A percentile compares a stretch with the other conserved stretches of the same genome.
phyloP scores from a whole-genome alignment of 2,888 invertebrate species.

The Lithophane ornitopus region DNA sequence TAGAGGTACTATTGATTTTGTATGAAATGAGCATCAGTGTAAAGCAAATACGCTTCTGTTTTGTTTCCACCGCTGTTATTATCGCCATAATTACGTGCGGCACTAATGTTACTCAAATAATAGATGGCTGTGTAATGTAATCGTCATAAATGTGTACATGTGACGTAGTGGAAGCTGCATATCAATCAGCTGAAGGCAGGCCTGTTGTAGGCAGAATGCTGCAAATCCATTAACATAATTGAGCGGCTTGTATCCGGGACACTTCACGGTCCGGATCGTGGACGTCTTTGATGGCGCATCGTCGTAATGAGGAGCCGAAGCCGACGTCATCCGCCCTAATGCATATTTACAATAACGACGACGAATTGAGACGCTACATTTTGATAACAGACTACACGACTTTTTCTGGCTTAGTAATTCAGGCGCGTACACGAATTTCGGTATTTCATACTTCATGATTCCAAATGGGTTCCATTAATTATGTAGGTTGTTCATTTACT shows the following conservation, averaged over 20 bases:
- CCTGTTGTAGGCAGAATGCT: conserved; percentile 80
- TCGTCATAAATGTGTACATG: conserved; percentile 70
- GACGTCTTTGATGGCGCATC: conserved; percentile 86
- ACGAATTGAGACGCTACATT: conserved; percentile 71
- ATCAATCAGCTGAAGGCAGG: conserved; percentile 81
- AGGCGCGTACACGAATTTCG: conserved; percentile 70
- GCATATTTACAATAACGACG: conserved; percentile 84
- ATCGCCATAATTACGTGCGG: conserved; percentile 58
- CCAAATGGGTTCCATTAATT: conserved; percentile 66
- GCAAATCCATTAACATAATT: conserved; percentile 88
- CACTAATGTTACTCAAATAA: conserved; percentile 62
- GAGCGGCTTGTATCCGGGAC: conserved; percentile 86
- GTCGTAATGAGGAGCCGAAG: conserved; percentile 83
- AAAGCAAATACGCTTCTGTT: conserved; percentile 66
- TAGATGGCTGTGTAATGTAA: conserved; percentile 67
- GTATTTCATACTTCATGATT: conserved; percentile 74
- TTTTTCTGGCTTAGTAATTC: conserved; percentile 78
- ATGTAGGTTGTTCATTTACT: too few species aligned
- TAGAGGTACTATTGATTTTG: conserved; percentile 85
- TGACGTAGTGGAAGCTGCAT: conserved; percentile 72
- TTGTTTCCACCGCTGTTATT: conserved; percentile 39
- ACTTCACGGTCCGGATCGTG: conserved; percentile 83
- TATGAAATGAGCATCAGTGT: conserved; percentile 76
- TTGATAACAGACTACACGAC: conserved; percentile 73
- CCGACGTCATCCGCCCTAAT: conserved; percentile 81